Percentiles rank a stretch among this genome's conserved stretches.
Conservation (phyloP, 2,888 invertebrate species). For the Lissonota sp. region DNA sequence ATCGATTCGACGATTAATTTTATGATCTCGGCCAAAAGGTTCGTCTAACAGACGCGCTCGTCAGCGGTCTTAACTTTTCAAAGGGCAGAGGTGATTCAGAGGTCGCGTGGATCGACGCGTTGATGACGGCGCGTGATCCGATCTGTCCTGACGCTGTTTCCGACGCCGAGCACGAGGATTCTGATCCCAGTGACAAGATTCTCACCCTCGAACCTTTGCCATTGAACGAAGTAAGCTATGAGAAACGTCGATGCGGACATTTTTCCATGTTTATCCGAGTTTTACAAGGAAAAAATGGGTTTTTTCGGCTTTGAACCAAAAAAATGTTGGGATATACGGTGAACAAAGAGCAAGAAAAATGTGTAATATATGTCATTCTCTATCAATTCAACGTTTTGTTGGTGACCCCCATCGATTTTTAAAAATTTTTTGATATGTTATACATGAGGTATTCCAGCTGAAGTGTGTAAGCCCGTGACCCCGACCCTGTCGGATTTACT, state of each 20-base stretch:
- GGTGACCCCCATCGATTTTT: no score
- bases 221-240: slow-evolving; percentile 81
- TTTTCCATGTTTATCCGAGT: neutral
- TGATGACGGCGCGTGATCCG: slow-evolving; percentile 86
- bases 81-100: slow-evolving; percentile 94
- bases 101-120: slow-evolving; percentile 97
- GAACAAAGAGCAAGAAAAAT: neutral
- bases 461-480: no score
- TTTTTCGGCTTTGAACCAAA: neutral
- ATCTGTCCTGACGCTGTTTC: slow-evolving; percentile 86
- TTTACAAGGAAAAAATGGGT: neutral
- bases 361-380: neutral
- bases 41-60: slow-evolving; percentile 95
- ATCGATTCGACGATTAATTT: slow-evolving; percentile 21
- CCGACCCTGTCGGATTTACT: no score
- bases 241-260: neutral
- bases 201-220: slow-evolving; percentile 89
- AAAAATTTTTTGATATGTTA: no score
- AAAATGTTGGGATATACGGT: neutral
- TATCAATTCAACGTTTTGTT: no score
- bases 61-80: slow-evolving; percentile 94
- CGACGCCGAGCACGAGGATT: slow-evolving; percentile 84
- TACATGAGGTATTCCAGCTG: no score
- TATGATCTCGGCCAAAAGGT: slow-evolving; percentile 90
- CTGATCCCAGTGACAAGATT: slow-evolving; percentile 85